Conservation (phyloP, 2,797 vertebrate species). For the Dendrocincla fuliginosa region DNA sequence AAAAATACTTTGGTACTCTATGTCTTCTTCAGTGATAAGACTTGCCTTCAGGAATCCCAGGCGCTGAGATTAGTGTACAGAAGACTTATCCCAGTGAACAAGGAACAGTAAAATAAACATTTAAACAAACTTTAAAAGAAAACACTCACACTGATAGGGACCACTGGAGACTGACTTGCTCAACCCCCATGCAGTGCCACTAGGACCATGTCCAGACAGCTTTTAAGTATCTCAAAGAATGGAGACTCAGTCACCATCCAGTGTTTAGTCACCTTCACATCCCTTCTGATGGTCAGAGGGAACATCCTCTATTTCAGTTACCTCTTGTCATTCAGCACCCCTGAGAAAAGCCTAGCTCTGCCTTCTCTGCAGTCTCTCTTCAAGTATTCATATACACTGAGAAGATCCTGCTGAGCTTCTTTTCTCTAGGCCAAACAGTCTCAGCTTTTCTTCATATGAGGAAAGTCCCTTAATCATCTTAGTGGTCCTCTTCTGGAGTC, state of each 20-base stretch:
- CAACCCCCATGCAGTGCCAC: neutral
- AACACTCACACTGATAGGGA: neutral
- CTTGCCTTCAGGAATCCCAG: neutral
- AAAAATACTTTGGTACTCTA: neutral
- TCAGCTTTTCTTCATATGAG: neutral
- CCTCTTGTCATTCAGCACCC: neutral
- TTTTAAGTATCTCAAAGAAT: neutral
- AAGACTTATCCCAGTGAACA: neutral
- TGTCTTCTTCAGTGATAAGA: neutral
- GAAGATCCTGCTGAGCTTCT: neutral
- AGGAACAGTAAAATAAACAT: neutral
- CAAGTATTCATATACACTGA: neutral
- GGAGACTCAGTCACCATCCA: neutral
- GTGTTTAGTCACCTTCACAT: neutral
- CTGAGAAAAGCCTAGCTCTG: neutral
- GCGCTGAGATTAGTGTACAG: neutral
- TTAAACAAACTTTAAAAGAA: neutral
- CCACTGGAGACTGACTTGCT: neutral
- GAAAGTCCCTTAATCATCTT: neutral
- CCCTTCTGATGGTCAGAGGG: neutral
- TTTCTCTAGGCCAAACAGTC: neutral
- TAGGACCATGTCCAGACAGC: neutral
- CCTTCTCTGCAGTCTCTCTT: neutral
- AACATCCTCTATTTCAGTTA: neutral
- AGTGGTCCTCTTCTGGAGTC: neutral